phyloP scores from a whole-genome alignment of 2,888 invertebrate species.

The Chouioia cunea region DNA sequence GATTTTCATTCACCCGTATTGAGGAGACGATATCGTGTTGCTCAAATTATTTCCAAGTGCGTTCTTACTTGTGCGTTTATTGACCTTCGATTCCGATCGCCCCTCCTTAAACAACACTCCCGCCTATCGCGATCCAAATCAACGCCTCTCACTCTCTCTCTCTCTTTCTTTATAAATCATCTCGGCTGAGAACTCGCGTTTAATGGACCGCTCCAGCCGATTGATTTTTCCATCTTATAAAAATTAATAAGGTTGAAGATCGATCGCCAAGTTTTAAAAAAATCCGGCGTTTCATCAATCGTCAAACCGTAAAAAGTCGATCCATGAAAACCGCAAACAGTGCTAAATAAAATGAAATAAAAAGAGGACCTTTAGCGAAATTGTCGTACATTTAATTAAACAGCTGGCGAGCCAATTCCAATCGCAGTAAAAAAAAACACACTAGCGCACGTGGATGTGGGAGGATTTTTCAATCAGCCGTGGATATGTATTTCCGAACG shows the following conservation, averaged over 20 bases:
- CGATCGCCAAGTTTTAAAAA: too few species aligned
- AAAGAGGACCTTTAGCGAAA: background rate
- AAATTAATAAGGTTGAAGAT: constrained; percentile 25
- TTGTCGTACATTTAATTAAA: constrained; percentile 22
- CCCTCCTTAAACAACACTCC: constrained; percentile 16
- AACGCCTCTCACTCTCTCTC: constrained; percentile 42
- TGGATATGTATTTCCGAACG: constrained; percentile 8
- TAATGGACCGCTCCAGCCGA: constrained; percentile 48
- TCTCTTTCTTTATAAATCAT: constrained; percentile 53
- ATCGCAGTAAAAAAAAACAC: background rate
- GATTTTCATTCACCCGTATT: too few species aligned
- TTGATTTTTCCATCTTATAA: too few species aligned
- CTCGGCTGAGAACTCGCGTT: constrained; percentile 35
- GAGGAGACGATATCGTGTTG: background rate
- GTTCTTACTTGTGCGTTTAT: constrained; percentile 11
- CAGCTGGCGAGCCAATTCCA: constrained; percentile 1
- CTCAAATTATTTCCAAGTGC: constrained; percentile 40
- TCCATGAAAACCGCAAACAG: too few species aligned
- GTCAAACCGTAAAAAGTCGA: too few species aligned
- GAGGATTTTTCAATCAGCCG: constrained; percentile 21
- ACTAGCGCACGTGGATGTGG: background rate
- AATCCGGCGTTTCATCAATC: background rate
- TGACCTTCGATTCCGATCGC: background rate
- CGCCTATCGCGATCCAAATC: constrained; percentile 51
- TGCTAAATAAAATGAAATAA: too few species aligned